phyloP scores from a whole-genome alignment of 2,113 vertebrate species.

The Neolamprologus modestus region DNA sequence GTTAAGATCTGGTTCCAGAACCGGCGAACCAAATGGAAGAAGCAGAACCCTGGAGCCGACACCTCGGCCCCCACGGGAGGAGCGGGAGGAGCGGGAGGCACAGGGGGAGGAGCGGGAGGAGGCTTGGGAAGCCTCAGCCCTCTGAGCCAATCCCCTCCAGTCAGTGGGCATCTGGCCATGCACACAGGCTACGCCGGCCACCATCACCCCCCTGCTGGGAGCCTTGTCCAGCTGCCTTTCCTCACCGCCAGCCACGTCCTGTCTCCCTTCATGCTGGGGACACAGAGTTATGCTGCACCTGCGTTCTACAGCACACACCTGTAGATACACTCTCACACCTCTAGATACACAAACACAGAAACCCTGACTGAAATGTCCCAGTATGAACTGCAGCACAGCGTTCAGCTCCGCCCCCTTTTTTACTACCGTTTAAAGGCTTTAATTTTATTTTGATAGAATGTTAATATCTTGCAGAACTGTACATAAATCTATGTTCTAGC shows the following conservation, averaged over 20 bases:
- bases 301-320: conserved; percentile 96
- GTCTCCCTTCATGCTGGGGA: conserved; percentile 92
- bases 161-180: conserved; percentile 80
- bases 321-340: conserved; percentile 58
- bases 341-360: background rate
- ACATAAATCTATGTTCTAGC: conserved; percentile 60
- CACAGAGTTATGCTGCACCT: conserved; percentile 89
- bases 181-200: conserved; percentile 79
- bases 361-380: background rate
- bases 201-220: conserved; percentile 71
- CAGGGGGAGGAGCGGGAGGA: conserved; percentile 43
- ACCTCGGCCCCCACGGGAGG: conserved; percentile 79
- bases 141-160: conserved; percentile 77
- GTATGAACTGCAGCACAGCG: background rate
- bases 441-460: conserved; percentile 67
- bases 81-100: conserved; percentile 32
- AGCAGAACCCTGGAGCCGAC: conserved; percentile 91
- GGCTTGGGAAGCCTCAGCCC: conserved; percentile 72
- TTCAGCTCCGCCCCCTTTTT: conserved; percentile 23
- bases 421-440: conserved; percentile 39
- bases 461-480: conserved; percentile 60
- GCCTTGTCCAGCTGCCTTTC: conserved; percentile 93
- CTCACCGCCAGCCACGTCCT: conserved; percentile 87
- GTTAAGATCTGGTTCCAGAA: conserved; percentile 97
- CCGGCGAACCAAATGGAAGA: conserved; percentile 94